Conservation (phyloP, 1,140 invertebrate species). For the Sarcophaga bullata region DNA sequence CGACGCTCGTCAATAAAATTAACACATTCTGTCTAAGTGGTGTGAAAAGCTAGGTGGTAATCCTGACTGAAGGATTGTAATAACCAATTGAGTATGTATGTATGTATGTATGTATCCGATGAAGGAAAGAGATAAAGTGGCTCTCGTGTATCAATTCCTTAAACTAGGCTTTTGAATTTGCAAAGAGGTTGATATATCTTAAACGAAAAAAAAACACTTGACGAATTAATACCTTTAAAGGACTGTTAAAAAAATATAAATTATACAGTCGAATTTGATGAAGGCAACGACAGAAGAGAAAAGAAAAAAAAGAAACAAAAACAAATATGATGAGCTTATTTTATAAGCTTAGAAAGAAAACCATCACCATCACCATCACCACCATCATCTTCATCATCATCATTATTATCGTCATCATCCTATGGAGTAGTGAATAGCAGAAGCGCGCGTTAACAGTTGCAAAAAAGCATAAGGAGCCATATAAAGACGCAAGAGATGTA, state of each 20-base stretch:
- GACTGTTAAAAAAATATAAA: neutral
- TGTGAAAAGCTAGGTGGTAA: no score
- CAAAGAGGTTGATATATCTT: no score
- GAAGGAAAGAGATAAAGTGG: no score
- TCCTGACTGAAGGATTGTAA: no score
- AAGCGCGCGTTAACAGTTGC: neutral
- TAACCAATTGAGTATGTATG: no score
- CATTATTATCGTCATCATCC: neutral
- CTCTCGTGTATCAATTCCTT: no score
- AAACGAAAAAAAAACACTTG: neutral
- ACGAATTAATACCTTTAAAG: neutral
- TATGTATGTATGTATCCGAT: no score
- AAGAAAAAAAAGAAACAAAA: neutral
- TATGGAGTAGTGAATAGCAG: neutral
- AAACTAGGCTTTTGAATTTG: no score
- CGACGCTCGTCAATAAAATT: no score
- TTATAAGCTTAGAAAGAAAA: conserved; percentile 27
- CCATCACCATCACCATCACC: neutral
- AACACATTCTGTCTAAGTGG: no score
- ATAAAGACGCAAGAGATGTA: neutral
- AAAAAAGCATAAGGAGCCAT: neutral
- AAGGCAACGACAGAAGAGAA: neutral
- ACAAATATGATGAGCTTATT: conserved; percentile 21
- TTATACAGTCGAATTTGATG: neutral
- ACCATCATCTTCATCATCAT: no score